Evolutionary conservation across 2,888 invertebrate species (phyloP).

Genomic region (Proisotoma minuta): DNA sequence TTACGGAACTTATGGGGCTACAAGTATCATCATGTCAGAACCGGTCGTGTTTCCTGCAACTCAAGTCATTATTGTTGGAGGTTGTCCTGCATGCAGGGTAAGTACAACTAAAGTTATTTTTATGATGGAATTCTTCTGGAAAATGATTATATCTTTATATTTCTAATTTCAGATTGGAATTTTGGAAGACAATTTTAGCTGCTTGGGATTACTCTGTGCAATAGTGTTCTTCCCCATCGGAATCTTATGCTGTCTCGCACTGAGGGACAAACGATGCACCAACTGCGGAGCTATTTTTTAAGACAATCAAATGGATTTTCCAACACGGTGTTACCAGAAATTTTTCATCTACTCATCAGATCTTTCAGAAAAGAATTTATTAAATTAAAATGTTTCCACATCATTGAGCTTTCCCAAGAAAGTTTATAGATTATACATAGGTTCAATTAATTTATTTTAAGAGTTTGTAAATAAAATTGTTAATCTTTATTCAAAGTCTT

Average conservation of each 20-base stretch:
- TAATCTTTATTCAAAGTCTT: too few relatives aligned
- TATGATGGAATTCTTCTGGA: not conserved
- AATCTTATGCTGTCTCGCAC: slow-evolving; percentile 76
- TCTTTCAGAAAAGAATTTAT: too few relatives aligned
- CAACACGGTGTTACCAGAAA: too few relatives aligned
- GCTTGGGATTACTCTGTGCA: slow-evolving; percentile 76
- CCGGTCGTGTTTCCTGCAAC: slow-evolving; percentile 60
- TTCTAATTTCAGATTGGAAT: slow-evolving; percentile 62
- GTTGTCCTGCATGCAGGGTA: slow-evolving; percentile 80
- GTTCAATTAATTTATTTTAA: too few relatives aligned
- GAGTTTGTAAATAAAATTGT: too few relatives aligned
- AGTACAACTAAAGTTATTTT: not conserved
- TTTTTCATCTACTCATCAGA: too few relatives aligned
- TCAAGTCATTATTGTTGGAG: slow-evolving; percentile 76
- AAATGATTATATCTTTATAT: slow-evolving; percentile 20
- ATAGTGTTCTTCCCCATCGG: slow-evolving; percentile 82
- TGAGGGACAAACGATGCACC: slow-evolving; percentile 77
- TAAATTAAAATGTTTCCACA: too few relatives aligned
- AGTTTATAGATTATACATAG: too few relatives aligned
- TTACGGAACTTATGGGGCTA: slow-evolving; percentile 32
- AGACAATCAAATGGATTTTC: too few relatives aligned
- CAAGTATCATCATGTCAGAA: slow-evolving; percentile 30
- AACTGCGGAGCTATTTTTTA: slow-evolving; percentile 68
- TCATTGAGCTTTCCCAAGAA: too few relatives aligned
- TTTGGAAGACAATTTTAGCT: slow-evolving; percentile 80